Evolutionary conservation across 2,113 vertebrate species (phyloP).

Genomic region (Plecturocebus donacophilus): DNA sequence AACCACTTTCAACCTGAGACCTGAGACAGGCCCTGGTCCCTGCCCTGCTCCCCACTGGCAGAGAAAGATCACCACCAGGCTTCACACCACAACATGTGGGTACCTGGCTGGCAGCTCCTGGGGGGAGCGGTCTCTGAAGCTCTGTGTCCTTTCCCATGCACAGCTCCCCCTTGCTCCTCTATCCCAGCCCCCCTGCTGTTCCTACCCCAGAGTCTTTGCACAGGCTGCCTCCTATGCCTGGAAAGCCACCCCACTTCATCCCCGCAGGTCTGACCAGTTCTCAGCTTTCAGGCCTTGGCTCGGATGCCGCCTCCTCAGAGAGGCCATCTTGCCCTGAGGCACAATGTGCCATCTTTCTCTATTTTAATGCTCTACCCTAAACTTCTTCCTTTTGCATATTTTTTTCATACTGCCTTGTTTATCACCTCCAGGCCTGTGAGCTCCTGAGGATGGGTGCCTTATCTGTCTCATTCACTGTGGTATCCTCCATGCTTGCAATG

Average conservation of each 20-base stretch:
- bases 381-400: neutral
- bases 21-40: too few species aligned
- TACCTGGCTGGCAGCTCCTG: neutral
- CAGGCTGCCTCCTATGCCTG: neutral
- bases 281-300: neutral
- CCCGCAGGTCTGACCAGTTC: neutral
- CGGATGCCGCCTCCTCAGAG: neutral
- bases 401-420: neutral
- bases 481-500: neutral
- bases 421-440: neutral
- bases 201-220: constrained; percentile 18
- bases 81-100: accelerated
- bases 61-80: neutral
- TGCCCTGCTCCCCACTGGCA: neutral
- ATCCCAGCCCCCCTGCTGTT: neutral
- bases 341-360: neutral
- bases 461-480: neutral
- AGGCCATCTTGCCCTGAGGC: neutral
- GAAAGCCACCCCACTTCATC: neutral
- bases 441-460: accelerated
- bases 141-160: neutral
- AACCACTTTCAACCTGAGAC: too few species aligned
- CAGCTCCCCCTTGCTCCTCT: neutral
- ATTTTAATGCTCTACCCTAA: neutral
- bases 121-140: neutral